phyloP scores from a whole-genome alignment of 2,888 invertebrate genomes.

The Caenorhabditis macrosperma region DNA sequence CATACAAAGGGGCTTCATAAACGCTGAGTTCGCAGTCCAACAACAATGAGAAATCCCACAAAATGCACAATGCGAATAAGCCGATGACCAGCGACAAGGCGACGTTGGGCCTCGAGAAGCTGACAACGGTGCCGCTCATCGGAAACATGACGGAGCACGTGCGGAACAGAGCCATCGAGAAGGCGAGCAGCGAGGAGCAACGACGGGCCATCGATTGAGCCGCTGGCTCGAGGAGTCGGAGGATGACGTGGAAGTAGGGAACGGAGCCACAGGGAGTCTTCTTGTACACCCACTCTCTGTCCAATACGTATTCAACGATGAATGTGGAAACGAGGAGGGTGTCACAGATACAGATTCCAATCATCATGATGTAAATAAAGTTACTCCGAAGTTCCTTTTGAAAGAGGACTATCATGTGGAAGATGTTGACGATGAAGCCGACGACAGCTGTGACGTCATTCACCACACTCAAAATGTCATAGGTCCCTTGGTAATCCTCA shows the following conservation, averaged over 20 bases:
- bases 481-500: no score
- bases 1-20: no score
- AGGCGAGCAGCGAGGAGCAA: neutral
- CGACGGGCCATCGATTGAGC: neutral
- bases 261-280: no score
- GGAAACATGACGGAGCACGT: neutral
- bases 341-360: neutral
- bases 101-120: neutral
- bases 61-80: neutral
- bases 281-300: no score
- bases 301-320: neutral
- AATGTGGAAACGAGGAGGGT: neutral
- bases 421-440: neutral
- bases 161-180: slow-evolving; percentile 6
- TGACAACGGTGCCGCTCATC: neutral
- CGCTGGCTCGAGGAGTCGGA: neutral
- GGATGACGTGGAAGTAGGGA: neutral
- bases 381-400: neutral
- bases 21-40: neutral
- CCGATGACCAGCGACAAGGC: neutral
- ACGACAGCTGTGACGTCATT: neutral
- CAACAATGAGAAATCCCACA: neutral
- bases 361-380: neutral
- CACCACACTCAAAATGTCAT: no score
- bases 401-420: neutral